These are phyloP conservation scores for Ciconia maguari DNA, from an alignment of 2,113 vertebrate genomes.

Conservation along the genomic window DNA sequence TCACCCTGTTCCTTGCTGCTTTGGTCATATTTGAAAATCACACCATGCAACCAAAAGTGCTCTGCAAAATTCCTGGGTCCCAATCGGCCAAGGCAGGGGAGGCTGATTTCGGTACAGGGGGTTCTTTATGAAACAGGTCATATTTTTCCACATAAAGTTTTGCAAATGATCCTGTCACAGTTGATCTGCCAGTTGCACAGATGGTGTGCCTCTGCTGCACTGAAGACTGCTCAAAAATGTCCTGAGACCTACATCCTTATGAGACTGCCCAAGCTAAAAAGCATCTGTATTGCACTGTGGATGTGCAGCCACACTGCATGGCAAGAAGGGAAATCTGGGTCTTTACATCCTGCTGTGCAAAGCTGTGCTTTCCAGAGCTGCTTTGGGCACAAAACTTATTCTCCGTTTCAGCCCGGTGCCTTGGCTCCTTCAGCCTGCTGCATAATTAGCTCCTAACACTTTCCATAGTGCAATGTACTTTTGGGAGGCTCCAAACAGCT, in stretches of 20 bases:
- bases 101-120: background rate
- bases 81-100: background rate
- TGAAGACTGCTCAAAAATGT: background rate
- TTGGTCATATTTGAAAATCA: background rate
- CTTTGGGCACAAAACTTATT: background rate
- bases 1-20: background rate
- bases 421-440: background rate
- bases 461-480: background rate
- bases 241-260: background rate
- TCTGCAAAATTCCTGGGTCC: background rate
- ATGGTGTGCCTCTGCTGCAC: background rate
- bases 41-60: background rate
- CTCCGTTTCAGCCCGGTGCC: background rate
- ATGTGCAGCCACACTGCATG: background rate
- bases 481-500: constrained; percentile 15
- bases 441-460: constrained; percentile 10
- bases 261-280: background rate
- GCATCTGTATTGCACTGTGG: background rate
- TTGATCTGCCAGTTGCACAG: background rate
- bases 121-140: background rate
- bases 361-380: background rate
- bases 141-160: background rate
- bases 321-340: background rate
- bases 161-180: background rate
- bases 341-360: background rate